Percentiles rank a stretch among this genome's conserved stretches.
These are phyloP conservation scores for Hippoglossus stenolepis DNA, from an alignment of 2,113 vertebrate genomes.

Conservation along the genomic window DNA sequence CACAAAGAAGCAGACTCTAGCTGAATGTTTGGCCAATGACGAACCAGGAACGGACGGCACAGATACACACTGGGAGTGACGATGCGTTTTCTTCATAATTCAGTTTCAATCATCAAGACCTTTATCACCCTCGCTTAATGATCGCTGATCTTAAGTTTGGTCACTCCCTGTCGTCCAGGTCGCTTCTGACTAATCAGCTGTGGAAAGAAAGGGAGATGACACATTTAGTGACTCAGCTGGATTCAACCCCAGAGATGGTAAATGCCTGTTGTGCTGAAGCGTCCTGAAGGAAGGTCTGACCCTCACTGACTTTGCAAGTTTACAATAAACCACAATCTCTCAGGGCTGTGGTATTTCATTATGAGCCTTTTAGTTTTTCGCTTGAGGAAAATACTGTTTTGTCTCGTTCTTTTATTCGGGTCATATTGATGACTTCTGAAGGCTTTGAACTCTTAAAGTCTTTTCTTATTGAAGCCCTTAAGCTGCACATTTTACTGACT, in stretches of 20 bases:
- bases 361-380: too few species aligned
- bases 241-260: neutral
- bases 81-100: conserved; percentile 28
- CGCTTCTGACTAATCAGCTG: conserved; percentile 13
- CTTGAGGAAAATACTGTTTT: neutral
- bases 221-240: conserved; percentile 3
- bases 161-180: neutral
- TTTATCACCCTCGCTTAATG: conserved; percentile 16
- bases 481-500: too few species aligned
- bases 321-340: too few species aligned
- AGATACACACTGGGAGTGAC: conserved; percentile 3
- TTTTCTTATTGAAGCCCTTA: too few species aligned
- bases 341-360: too few species aligned
- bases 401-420: neutral
- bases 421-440: too few species aligned
- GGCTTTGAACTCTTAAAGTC: too few species aligned
- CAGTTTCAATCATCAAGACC: neutral
- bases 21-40: neutral
- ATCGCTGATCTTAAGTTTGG: conserved; percentile 7
- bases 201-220: conserved; percentile 7
- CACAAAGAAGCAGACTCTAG: neutral
- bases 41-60: conserved; percentile 7
- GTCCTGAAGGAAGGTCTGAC: neutral
- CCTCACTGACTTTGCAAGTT: too few species aligned
- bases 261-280: neutral